Evolutionary conservation across 2,113 vertebrate species (phyloP), one percentile per base, ranked within the genome.

Genomic region (Pangasianodon gigas): DNA sequence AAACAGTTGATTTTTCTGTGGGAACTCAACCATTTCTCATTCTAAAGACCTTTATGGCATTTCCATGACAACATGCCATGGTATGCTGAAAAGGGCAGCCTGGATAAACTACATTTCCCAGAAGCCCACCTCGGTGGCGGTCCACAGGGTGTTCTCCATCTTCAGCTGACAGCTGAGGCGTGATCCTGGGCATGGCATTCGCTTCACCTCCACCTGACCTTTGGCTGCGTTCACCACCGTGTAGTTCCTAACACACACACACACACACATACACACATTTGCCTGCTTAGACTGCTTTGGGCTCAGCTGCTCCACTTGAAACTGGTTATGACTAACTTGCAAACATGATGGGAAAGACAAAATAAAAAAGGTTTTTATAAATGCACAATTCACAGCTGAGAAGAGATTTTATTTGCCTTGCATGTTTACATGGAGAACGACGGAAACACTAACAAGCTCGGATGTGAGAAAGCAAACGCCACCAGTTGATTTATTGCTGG

Each of bases 161-260:
- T 98, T 99, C 88, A 99, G 93, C 37, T 98, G 98, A 89, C 97
- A 98, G 96, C 96, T 98, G 3, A 99, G 95, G 84, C 91, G 96
- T 93, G 97, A 95, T 19, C 98, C 98, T 0, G 97, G 96, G 84
- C 98, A 99, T 54, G 91, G 91, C 97, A 99, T 97, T 91, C 96
- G 95, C 93, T 97, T 97, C 87, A 98, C 98, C 89, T 99, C 98
- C 94, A 97, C 88, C 81, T 97, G 95, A 46, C 98, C 98, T 69
- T 97, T 99, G 93, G 97, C 96, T 0, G 97, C 95, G 89, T 99
- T 99, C 90, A 98, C 97, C 92, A 99, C 97, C 0, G 97, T 98
- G 96, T 99, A 99, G 94, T 97, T 99, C 93, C 98, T 99, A 26
- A 67, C 82, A 89, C 9, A 88, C 24, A 87, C 37, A 75, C 79